Base-by-base conservation (phyloP, 2,888 invertebrate genomes). In the Busseola fusca region DNA sequence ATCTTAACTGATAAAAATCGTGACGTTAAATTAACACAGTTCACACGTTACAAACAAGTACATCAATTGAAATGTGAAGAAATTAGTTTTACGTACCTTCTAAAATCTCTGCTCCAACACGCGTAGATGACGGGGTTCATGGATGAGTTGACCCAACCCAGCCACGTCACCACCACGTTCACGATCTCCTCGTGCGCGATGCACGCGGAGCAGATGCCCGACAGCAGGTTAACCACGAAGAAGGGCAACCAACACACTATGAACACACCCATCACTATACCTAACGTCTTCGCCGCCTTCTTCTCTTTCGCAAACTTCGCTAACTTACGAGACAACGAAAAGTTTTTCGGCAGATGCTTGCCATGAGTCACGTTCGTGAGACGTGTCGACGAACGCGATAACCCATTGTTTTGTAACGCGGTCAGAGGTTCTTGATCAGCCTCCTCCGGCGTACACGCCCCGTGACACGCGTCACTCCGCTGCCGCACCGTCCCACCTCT, bases 121-220 rank as follows among this genome's bases (percentile, higher is more conserved):
- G 99, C 99, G 93, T 99, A 99, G 90, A 99, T 99, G 83, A 99
- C 98, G 0, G 99, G 99, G 96, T 99, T 99, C 98, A 99, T 99
- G 77, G 98, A 98, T 62, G 98, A 98, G 94, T 99, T 99, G 92
- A 98, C 98, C 98, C 98, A 99, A 67, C 99, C 99, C 57, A 98
- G 96, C 99, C 99, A 99, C 83, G 98, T 98, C 75, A 98, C 98
- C 74, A 98, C 97, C 57, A 98, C 98, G 80, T 98, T 97, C 42
- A 98, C 98, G 73, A 98, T 97, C 93, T 98, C 98, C 90, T 98
- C 98, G 89, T 98, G 97, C 93, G 97, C 97, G 85, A 98, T 98
- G 93, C 98, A 98, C 87, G 97, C 97, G 78, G 97, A 96, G 93
- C 98, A 98, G 90, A 99, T 97, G 27, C 99, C 99, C 60, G 98